Percentiles rank a stretch among this genome's conserved stretches.
Conservation (phyloP, 2,113 vertebrate species). For the Halcyon malimbica region DNA sequence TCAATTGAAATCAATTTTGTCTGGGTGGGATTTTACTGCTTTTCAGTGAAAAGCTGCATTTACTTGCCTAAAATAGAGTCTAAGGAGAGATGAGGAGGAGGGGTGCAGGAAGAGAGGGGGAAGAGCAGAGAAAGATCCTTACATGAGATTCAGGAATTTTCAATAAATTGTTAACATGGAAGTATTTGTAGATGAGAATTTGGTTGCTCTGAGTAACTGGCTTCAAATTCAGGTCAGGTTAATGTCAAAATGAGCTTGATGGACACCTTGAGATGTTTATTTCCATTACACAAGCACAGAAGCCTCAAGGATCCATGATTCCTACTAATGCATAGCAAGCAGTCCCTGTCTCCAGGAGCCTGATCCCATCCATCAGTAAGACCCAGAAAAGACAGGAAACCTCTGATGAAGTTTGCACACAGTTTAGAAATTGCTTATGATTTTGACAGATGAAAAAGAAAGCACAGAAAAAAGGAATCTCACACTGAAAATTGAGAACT, state of each 20-base stretch:
- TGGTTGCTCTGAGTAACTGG: not conserved
- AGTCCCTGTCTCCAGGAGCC: not conserved
- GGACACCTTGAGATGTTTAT: not conserved
- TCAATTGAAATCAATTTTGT: not conserved
- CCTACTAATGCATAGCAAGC: not conserved
- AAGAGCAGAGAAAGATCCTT: not conserved
- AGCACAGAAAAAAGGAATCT: not conserved
- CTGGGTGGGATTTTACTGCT: not conserved
- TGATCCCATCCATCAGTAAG: not conserved
- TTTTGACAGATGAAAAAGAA: not conserved
- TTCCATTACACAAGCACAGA: not conserved
- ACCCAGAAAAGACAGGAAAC: not conserved
- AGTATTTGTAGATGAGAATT: not conserved
- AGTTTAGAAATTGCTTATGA: not conserved
- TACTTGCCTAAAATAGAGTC: not conserved
- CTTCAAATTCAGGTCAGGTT: not conserved
- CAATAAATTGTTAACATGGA: not conserved
- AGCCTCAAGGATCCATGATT: not conserved
- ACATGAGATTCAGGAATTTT: not conserved
- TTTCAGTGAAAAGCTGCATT: not conserved
- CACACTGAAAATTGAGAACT: not conserved
- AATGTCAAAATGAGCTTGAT: not conserved
- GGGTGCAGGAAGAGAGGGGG: not conserved
- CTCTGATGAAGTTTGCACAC: not conserved
- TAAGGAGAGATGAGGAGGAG: not conserved